Conservation (phyloP, 2,888 invertebrate genomes). For the Diarsia mendica region DNA sequence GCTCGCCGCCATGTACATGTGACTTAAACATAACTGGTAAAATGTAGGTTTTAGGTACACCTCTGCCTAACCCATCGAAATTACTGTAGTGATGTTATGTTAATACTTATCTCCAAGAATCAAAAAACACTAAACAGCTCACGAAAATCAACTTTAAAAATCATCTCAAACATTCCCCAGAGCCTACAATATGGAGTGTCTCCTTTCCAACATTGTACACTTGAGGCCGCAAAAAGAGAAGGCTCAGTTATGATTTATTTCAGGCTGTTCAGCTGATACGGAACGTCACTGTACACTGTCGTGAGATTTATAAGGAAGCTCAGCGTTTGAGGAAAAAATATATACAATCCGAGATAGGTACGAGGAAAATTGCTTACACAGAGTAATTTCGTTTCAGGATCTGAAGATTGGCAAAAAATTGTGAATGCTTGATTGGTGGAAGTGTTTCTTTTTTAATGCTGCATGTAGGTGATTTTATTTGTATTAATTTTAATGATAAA, state of each 20-base stretch:
- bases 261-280: constrained; percentile 71
- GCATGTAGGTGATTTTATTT: not conserved
- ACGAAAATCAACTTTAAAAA: not conserved
- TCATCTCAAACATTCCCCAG: not conserved
- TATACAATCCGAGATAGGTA: constrained; percentile 61
- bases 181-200: constrained; percentile 42
- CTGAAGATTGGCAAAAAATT: constrained; percentile 56
- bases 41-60: no score
- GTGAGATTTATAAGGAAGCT: constrained; percentile 77
- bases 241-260: constrained; percentile 77
- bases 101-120: no score
- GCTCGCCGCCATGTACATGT: no score
- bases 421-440: constrained; percentile 44
- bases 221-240: constrained; percentile 71
- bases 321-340: constrained; percentile 67
- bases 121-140: not conserved
- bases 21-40: no score
- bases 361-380: constrained; percentile 71
- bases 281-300: constrained; percentile 72
- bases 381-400: constrained; percentile 70
- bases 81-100: no score
- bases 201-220: constrained; percentile 49
- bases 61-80: no score
- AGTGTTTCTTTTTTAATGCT: constrained; percentile 17
- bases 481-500: not conserved